These are phyloP conservation scores for Melipona quadrifasciata DNA, from an alignment of 1,140 invertebrate genomes.

Conservation along the genomic window DNA sequence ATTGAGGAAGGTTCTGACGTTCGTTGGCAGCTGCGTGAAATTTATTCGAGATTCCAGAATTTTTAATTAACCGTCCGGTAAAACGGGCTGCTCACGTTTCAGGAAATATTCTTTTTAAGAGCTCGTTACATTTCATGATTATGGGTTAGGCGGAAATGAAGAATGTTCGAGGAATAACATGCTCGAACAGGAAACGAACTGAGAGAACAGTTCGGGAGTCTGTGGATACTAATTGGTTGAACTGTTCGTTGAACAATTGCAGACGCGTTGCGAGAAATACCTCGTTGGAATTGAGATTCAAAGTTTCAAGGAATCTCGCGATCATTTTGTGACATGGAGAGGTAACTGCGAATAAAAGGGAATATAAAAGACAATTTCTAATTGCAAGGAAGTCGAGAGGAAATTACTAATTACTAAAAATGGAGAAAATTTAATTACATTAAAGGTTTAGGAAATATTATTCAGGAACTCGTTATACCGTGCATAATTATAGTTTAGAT, in stretches of 20 bases:
- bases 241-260: background rate
- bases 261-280: background rate
- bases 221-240: background rate
- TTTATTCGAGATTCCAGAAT: conserved; percentile 10
- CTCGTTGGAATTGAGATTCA: too few species aligned
- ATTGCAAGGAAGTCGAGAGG: too few species aligned
- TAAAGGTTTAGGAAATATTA: too few species aligned
- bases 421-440: background rate
- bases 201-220: background rate
- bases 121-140: background rate
- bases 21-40: conserved; percentile 17
- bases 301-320: background rate
- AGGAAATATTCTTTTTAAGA: too few species aligned
- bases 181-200: background rate
- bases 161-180: background rate
- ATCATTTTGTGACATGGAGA: background rate
- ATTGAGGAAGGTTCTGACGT: conserved; percentile 16
- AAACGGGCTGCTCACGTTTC: background rate
- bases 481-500: too few species aligned
- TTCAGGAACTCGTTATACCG: too few species aligned
- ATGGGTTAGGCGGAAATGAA: background rate
- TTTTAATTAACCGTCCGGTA: background rate
- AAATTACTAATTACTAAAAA: background rate
- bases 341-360: too few species aligned
- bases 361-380: too few species aligned